phyloP scores from a whole-genome alignment of 2,797 vertebrate species.

The Falco naumanni region DNA sequence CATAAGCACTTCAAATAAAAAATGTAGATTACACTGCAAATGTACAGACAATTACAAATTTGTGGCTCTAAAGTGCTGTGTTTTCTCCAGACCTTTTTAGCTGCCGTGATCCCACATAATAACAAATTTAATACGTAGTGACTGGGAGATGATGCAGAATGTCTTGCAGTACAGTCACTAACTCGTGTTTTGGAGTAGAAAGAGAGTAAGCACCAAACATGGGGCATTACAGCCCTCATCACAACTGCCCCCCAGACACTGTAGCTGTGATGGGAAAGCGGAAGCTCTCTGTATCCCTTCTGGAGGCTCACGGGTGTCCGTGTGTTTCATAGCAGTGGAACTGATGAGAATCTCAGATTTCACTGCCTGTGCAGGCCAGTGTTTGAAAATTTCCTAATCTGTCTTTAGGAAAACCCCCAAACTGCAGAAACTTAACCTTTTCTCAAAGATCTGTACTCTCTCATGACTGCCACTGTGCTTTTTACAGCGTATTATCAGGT shows the following conservation, averaged over 20 bases:
- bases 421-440: background rate
- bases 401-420: background rate
- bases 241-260: background rate
- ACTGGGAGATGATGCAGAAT: background rate
- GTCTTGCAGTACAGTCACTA: background rate
- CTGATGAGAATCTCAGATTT: background rate
- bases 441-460: no score
- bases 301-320: accelerated
- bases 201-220: accelerated
- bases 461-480: no score
- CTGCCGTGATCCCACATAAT: background rate
- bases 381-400: background rate
- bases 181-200: background rate
- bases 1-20: background rate
- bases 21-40: background rate
- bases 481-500: accelerated
- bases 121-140: accelerated
- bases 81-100: background rate
- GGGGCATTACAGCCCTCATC: accelerated
- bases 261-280: accelerated
- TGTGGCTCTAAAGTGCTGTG: background rate
- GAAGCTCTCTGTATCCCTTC: accelerated
- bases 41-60: background rate
- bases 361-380: accelerated
- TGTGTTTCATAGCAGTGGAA: background rate